Evolutionary conservation across 2,797 vertebrate genomes (phyloP).

Genomic region (Loris lydekkerianus): DNA sequence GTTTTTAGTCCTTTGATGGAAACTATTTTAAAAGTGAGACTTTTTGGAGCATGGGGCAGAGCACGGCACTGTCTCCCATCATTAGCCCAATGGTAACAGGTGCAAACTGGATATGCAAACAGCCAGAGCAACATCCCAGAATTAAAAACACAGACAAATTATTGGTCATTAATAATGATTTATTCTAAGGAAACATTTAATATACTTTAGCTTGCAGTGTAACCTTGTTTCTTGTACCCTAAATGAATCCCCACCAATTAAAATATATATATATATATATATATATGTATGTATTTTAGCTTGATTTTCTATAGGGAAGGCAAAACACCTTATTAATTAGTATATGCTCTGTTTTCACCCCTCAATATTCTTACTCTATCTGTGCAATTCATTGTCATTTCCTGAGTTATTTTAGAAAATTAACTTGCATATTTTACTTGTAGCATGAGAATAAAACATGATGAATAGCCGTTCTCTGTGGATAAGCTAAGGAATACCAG

Average conservation of each 20-base stretch:
- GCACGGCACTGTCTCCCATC: not conserved
- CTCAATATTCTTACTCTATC: not conserved
- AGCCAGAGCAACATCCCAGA: not conserved
- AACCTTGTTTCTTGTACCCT: too few relatives aligned
- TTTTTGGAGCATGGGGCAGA: not conserved
- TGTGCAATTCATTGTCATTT: conserved; percentile 28
- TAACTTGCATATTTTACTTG: conserved; percentile 42
- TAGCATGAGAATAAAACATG: conserved; percentile 16
- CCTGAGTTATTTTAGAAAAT: conserved; percentile 51
- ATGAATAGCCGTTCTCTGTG: conserved; percentile 4
- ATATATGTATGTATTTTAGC: not conserved
- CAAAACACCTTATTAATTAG: conserved; percentile 54
- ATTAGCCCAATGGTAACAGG: not conserved
- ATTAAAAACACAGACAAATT: conserved; percentile 53
- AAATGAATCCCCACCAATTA: too few relatives aligned
- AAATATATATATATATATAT: too few relatives aligned
- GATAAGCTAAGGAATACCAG: conserved; percentile 13
- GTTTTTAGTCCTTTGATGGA: conserved; percentile 39
- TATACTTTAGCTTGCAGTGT: not conserved
- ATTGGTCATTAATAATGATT: conserved; percentile 22
- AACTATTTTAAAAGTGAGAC: conserved; percentile 8
- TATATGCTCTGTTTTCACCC: not conserved
- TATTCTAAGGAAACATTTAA: not conserved
- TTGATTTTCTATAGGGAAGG: not conserved
- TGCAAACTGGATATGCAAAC: not conserved